Evolutionary conservation across 2,888 invertebrate genomes (phyloP).

Genomic region (Bugula neritina): DNA sequence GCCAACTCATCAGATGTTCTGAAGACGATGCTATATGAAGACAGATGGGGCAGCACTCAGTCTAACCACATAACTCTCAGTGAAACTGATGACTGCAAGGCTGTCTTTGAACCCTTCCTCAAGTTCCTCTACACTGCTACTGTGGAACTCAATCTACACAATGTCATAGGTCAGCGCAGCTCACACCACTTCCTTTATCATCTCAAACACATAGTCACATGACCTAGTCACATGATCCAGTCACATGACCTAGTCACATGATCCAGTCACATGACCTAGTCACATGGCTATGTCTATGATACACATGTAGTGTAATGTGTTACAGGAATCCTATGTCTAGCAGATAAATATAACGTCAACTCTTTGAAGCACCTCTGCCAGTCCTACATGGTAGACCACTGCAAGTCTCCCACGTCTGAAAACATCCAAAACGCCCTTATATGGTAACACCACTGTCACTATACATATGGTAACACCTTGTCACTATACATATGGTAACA

Average conservation of each 20-base stretch:
- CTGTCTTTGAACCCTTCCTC: constrained; percentile 48
- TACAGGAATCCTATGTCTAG: constrained; percentile 51
- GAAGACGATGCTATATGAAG: constrained; percentile 50
- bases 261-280: no score
- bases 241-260: no score
- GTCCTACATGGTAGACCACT: constrained; percentile 51
- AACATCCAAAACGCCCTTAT: constrained; percentile 25
- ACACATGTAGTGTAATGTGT: no score
- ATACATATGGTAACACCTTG: no score
- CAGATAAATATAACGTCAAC: constrained; percentile 52
- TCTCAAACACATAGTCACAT: no score
- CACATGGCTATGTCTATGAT: no score
- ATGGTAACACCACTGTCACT: constrained; percentile 8
- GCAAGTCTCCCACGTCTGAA: constrained; percentile 38
- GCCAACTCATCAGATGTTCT: constrained; percentile 53
- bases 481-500: no score
- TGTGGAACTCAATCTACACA: constrained; percentile 4
- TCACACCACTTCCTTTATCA: no score
- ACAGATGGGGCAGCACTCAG: constrained; percentile 37
- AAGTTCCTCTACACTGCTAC: constrained; percentile 49
- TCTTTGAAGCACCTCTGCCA: constrained; percentile 48
- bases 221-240: no score
- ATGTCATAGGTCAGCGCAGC: constrained; percentile 26
- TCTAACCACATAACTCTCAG: constrained; percentile 37
- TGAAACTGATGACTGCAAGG: constrained; percentile 48